Evolutionary conservation across 2,888 invertebrate species (phyloP).

Genomic region (Troides oblongomaculatus): DNA sequence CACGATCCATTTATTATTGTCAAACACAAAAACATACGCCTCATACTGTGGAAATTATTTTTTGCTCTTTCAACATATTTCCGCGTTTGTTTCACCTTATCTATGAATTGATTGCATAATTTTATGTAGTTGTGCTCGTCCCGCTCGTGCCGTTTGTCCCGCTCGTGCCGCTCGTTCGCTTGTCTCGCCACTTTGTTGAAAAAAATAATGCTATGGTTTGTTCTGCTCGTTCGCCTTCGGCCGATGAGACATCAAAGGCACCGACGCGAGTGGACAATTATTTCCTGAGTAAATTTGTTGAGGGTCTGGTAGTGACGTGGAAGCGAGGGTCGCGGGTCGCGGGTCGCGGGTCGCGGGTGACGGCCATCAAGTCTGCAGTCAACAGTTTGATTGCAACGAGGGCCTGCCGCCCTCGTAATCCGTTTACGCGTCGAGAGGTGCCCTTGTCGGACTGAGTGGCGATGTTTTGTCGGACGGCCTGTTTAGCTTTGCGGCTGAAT

Average conservation of each 20-base stretch:
- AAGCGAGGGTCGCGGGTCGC: constrained; percentile 2
- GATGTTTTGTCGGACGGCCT: constrained; percentile 59
- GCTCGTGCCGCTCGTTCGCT: not conserved
- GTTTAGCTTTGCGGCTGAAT: constrained; percentile 39
- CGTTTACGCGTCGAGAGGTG: constrained; percentile 59
- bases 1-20: constrained; percentile 22
- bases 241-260: not conserved
- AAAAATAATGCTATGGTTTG: not conserved
- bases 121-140: not conserved
- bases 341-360: constrained; percentile 35
- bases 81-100: not conserved
- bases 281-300: constrained; percentile 10
- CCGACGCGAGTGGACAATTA: constrained; percentile 5
- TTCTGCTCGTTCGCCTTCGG: not conserved
- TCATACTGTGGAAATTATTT: not conserved
- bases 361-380: constrained; percentile 62
- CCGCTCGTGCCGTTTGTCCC: not conserved
- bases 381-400: constrained; percentile 70
- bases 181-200: not conserved
- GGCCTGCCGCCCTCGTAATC: constrained; percentile 64
- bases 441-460: constrained; percentile 51
- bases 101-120: not conserved
- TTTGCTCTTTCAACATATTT: not conserved
- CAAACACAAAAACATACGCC: not conserved
- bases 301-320: constrained; percentile 15